phyloP scores from a whole-genome alignment of 2,888 invertebrate genomes.

The Orthosia gracilis region DNA sequence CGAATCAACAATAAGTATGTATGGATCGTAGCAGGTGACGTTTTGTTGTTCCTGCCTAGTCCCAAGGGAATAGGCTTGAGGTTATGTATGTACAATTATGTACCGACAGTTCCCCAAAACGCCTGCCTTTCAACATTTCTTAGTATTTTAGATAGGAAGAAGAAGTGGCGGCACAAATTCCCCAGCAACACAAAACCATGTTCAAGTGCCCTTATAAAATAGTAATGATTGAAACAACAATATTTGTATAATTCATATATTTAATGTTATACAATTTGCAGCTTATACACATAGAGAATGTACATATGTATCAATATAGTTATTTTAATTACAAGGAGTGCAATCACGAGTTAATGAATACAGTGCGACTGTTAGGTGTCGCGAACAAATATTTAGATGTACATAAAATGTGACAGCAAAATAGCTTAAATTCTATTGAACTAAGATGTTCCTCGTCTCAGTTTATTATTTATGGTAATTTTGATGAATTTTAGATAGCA shows the following conservation, averaged over 20 bases:
- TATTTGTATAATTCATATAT: constrained; percentile 75
- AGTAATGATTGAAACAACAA: constrained; percentile 22
- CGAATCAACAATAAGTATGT: too few relatives aligned
- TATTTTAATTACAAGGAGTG: constrained; percentile 75
- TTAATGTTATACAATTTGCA: constrained; percentile 86
- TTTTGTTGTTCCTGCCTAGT: too few relatives aligned
- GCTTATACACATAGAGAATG: constrained; percentile 83
- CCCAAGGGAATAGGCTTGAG: too few relatives aligned
- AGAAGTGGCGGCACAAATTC: neutral
- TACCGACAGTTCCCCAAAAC: too few relatives aligned
- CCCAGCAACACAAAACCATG: neutral
- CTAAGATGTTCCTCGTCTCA: neutral
- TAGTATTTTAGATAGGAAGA: neutral
- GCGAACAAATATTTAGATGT: constrained; percentile 46
- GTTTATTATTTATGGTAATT: neutral
- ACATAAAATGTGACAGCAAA: constrained; percentile 35
- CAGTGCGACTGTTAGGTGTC: constrained; percentile 34
- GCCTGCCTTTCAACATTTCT: too few relatives aligned
- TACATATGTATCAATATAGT: constrained; percentile 78
- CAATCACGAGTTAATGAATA: constrained; percentile 54
- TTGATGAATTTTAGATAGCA: neutral
- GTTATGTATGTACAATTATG: too few relatives aligned
- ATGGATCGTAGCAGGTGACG: too few relatives aligned
- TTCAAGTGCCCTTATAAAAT: neutral
- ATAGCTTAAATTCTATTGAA: constrained; percentile 44